Conservation (phyloP, 2,888 invertebrate genomes). For the Deilephila elpenor region DNA sequence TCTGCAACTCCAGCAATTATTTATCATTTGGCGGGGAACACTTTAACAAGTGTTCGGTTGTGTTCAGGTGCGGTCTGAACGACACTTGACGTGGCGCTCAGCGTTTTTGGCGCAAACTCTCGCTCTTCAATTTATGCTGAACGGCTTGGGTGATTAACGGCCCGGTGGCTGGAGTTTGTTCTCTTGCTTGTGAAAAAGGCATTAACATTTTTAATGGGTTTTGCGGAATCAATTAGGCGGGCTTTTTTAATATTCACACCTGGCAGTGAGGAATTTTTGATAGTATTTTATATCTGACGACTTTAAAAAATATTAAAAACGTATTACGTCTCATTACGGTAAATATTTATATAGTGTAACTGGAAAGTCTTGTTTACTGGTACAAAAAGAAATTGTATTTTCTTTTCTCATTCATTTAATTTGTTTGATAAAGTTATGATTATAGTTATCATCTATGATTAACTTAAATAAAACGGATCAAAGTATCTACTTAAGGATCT, state of each 20-base stretch:
- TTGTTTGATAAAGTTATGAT: no score
- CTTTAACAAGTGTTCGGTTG: conserved; percentile 70
- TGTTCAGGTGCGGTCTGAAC: conserved; percentile 63
- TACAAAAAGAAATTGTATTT: no score
- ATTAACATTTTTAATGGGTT: conserved; percentile 24
- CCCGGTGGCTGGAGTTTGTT: conserved; percentile 30
- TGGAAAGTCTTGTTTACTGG: no score
- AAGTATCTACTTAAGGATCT: no score
- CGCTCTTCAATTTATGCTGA: conserved; percentile 66
- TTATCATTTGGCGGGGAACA: conserved; percentile 71
- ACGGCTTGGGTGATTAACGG: conserved; percentile 57
- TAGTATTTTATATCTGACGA: neutral
- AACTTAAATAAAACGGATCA: no score
- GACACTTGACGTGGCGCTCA: conserved; percentile 63
- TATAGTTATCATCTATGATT: no score
- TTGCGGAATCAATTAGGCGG: conserved; percentile 23
- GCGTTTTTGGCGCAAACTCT: conserved; percentile 68
- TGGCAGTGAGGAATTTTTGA: neutral
- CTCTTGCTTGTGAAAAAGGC: conserved; percentile 24
- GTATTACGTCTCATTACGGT: no score
- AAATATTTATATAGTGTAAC: no score
- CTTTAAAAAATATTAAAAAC: no score
- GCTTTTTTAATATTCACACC: conserved; percentile 12
- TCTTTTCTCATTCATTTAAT: no score
- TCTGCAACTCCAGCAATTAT: conserved; percentile 73